Evolutionary conservation across 1,140 invertebrate genomes (phyloP).

Genomic region (Achatina immaculata): DNA sequence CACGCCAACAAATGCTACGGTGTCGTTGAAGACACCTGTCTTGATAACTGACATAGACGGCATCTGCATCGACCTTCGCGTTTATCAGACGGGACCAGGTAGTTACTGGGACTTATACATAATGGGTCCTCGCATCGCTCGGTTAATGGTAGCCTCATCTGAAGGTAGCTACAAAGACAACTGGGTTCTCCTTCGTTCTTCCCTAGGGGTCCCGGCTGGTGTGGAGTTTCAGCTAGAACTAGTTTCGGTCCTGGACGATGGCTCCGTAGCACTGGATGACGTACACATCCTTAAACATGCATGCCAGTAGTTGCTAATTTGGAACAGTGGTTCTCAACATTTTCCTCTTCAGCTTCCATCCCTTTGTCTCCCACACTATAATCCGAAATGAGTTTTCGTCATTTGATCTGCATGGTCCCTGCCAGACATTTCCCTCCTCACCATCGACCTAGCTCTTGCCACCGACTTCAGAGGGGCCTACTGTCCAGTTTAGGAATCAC

Average conservation of each 20-base stretch:
- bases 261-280: background rate
- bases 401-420: too few relatives aligned
- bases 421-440: too few relatives aligned
- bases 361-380: too few relatives aligned
- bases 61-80: background rate
- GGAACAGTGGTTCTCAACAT: too few relatives aligned
- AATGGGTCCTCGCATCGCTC: background rate
- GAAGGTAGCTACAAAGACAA: background rate
- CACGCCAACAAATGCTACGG: background rate
- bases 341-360: too few relatives aligned
- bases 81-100: background rate
- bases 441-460: too few relatives aligned
- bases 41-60: background rate
- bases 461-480: too few relatives aligned
- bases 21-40: background rate
- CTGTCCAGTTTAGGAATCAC: too few relatives aligned
- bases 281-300: background rate
- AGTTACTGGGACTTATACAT: background rate
- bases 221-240: background rate
- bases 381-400: too few relatives aligned
- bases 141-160: background rate
- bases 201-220: background rate
- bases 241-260: background rate
- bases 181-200: background rate
- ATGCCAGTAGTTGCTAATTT: too few relatives aligned